Conservation (phyloP, 2,113 vertebrate genomes). For the Odontesthes bonariensis region DNA sequence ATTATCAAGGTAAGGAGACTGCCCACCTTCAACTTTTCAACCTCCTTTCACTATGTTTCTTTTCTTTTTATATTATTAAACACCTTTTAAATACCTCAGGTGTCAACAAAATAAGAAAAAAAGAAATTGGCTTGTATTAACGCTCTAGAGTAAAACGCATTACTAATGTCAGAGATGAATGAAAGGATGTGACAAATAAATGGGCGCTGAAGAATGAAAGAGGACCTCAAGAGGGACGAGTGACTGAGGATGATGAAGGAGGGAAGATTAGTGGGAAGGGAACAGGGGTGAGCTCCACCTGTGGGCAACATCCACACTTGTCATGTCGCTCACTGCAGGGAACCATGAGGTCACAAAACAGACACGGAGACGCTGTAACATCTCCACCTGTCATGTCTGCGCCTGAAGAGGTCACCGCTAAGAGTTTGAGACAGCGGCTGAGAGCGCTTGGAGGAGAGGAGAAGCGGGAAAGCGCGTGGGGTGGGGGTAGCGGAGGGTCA, state of each 20-base stretch:
- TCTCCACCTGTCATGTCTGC: slow-evolving; percentile 62
- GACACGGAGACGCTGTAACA: slow-evolving; percentile 37
- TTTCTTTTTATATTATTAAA: too few relatives aligned
- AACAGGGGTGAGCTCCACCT: slow-evolving; percentile 37
- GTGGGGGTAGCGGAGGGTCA: slow-evolving; percentile 43
- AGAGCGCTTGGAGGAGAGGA: slow-evolving; percentile 22
- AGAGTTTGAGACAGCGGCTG: slow-evolving; percentile 53
- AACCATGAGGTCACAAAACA: slow-evolving; percentile 49
- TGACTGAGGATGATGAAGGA: background rate
- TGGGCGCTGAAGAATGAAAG: too few relatives aligned
- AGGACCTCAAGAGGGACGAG: slow-evolving; percentile 25
- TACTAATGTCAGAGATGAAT: too few relatives aligned
- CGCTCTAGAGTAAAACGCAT: too few relatives aligned
- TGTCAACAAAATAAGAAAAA: too few relatives aligned
- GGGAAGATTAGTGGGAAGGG: slow-evolving; percentile 43
- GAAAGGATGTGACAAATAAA: too few relatives aligned
- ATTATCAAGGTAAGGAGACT: too few relatives aligned
- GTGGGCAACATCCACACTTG: slow-evolving; percentile 65
- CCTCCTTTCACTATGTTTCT: too few relatives aligned
- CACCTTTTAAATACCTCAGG: too few relatives aligned
- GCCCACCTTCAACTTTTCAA: too few relatives aligned
- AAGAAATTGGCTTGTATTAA: too few relatives aligned
- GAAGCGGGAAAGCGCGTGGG: background rate
- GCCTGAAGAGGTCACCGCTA: slow-evolving; percentile 61
- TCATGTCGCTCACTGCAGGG: slow-evolving; percentile 43